These are phyloP conservation scores for Hippoglossus stenolepis DNA, from an alignment of 2,113 vertebrate genomes.

Conservation along the genomic window DNA sequence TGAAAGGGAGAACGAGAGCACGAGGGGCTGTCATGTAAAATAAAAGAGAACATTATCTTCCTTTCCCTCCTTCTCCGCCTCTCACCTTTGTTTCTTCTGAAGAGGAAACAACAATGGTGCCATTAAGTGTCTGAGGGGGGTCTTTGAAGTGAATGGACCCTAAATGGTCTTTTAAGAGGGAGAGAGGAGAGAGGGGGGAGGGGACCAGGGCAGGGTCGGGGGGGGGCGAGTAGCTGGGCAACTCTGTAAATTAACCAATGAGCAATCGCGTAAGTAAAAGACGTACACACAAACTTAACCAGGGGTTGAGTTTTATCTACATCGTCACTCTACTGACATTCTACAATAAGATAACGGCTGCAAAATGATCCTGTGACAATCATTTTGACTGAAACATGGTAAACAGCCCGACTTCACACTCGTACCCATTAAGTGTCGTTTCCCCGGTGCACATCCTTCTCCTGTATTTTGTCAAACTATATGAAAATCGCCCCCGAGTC, in stretches of 20 bases:
- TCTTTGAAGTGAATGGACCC: conserved; percentile 63
- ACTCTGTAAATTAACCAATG: background rate
- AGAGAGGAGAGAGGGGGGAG: too few species aligned
- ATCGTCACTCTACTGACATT: background rate
- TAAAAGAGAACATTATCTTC: conserved; percentile 15
- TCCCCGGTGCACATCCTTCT: conserved; percentile 11
- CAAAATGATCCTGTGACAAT: background rate
- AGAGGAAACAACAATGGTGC: conserved; percentile 60
- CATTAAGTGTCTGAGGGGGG: conserved; percentile 55
- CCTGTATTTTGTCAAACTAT: conserved; percentile 45
- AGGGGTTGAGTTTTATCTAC: too few species aligned
- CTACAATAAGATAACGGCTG: background rate
- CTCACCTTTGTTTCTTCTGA: conserved; percentile 56
- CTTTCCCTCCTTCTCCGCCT: conserved; percentile 25
- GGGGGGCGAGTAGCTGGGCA: conserved; percentile 6
- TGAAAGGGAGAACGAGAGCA: too few species aligned
- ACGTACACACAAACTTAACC: too few species aligned
- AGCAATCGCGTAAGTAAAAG: too few species aligned
- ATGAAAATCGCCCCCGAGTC: conserved; percentile 38
- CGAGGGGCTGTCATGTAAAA: too few species aligned
- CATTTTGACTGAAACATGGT: background rate
- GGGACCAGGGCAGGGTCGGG: background rate
- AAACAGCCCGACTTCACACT: background rate
- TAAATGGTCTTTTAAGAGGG: conserved; percentile 46
- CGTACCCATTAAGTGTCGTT: conserved; percentile 1